Evolutionary conservation across 2,888 invertebrate species (phyloP).

Genomic region (Lochmaea capreae): DNA sequence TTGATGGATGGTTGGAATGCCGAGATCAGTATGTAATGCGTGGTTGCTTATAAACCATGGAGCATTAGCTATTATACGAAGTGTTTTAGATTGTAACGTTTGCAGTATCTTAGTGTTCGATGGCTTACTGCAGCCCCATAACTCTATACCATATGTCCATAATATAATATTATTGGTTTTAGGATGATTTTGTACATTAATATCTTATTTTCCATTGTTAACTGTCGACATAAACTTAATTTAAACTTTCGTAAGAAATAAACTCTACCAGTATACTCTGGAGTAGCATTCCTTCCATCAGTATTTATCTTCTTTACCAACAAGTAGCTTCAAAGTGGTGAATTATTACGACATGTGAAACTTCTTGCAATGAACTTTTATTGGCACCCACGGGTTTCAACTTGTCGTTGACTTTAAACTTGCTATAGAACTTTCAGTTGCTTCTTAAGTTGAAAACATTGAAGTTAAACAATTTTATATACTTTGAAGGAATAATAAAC

Average conservation of each 20-base stretch:
- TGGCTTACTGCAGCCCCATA: too few species aligned
- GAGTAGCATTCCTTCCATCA: background rate
- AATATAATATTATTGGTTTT: too few species aligned
- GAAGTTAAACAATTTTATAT: background rate
- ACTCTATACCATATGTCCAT: too few species aligned
- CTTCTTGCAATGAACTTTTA: constrained; percentile 16
- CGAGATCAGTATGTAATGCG: too few species aligned
- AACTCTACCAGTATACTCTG: background rate
- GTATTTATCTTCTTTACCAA: background rate
- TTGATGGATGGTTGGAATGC: too few species aligned
- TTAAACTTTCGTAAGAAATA: background rate
- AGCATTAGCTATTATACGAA: too few species aligned
- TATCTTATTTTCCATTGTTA: too few species aligned
- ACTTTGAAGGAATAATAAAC: background rate
- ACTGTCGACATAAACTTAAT: background rate
- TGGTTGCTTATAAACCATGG: too few species aligned
- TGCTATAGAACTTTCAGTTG: constrained; percentile 14
- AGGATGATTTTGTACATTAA: too few species aligned
- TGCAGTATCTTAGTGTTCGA: too few species aligned
- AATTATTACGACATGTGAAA: constrained; percentile 18
- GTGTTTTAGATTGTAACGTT: too few species aligned
- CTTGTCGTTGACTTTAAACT: constrained; percentile 8
- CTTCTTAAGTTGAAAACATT: background rate
- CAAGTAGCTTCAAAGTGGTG: background rate
- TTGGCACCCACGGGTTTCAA: constrained; percentile 9